phyloP scores from a whole-genome alignment of 2,113 vertebrate species.

The Pelecanoides urinatrix region DNA sequence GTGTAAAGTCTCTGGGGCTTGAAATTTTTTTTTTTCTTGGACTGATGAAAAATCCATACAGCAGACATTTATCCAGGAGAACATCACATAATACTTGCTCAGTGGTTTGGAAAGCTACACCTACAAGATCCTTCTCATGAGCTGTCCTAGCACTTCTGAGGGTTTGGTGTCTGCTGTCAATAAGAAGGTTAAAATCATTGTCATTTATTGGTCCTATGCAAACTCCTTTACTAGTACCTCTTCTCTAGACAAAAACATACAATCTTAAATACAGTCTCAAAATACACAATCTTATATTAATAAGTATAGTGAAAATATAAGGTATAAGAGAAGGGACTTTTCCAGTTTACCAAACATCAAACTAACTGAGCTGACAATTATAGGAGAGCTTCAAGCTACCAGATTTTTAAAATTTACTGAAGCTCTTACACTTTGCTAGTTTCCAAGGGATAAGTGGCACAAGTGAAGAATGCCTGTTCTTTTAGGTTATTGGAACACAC shows the following conservation, averaged over 20 bases:
- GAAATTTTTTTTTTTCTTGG: background rate
- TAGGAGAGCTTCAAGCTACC: background rate
- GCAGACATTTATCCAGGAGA: background rate
- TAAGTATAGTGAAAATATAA: background rate
- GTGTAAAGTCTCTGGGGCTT: background rate
- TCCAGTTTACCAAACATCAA: background rate
- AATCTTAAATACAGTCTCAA: background rate
- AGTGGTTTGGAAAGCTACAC: background rate
- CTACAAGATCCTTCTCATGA: background rate
- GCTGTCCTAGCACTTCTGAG: background rate
- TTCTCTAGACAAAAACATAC: background rate
- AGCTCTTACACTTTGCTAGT: background rate
- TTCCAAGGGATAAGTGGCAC: background rate
- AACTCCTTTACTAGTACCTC: background rate
- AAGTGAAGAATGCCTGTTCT: background rate
- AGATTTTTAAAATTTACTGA: background rate
- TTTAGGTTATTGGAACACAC: background rate
- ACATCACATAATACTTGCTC: background rate
- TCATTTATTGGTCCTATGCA: background rate
- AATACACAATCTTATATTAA: background rate
- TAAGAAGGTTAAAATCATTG: background rate
- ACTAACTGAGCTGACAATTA: background rate
- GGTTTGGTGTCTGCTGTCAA: background rate
- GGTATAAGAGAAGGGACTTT: background rate
- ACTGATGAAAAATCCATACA: background rate